phyloP scores from a whole-genome alignment of 2,797 vertebrate genomes.

The Peromyscus nudipes region DNA sequence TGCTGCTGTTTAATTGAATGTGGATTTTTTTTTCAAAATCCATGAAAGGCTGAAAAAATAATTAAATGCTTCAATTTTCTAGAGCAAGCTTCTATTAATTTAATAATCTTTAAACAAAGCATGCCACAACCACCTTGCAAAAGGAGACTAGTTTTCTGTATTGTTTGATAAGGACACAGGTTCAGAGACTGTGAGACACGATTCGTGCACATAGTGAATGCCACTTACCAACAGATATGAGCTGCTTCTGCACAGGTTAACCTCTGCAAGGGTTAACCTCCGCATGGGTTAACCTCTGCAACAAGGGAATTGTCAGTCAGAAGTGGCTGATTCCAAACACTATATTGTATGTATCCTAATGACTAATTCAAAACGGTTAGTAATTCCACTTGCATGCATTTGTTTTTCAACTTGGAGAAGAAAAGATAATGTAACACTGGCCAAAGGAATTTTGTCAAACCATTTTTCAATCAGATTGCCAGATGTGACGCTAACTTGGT shows the following conservation, averaged over 20 bases:
- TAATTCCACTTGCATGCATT: slow-evolving; percentile 15
- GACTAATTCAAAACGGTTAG: not conserved
- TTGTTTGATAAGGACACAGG: slow-evolving; percentile 18
- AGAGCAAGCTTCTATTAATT: not conserved
- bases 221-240: not conserved
- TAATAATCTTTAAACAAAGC: not conserved
- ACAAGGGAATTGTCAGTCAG: not conserved
- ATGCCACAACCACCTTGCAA: not conserved
- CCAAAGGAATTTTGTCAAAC: not conserved
- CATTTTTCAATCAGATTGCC: not conserved
- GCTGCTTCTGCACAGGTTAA: not conserved
- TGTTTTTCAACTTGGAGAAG: slow-evolving; percentile 6
- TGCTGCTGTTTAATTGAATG: not conserved
- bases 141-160: not conserved
- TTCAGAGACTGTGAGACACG: not conserved
- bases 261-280: not conserved
- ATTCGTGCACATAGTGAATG: not conserved
- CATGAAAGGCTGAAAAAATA: not conserved
- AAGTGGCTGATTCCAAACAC: not conserved
- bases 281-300: not conserved
- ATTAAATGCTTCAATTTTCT: not conserved
- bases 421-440: slow-evolving; percentile 17
- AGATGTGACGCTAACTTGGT: slow-evolving; percentile 31
- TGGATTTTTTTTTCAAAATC: not conserved
- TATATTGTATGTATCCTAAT: not conserved